A percentile compares a stretch with the other conserved stretches of the same genome.
Evolutionary conservation across 2,113 vertebrate species (phyloP).

Genomic region (Pelecanoides urinatrix): DNA sequence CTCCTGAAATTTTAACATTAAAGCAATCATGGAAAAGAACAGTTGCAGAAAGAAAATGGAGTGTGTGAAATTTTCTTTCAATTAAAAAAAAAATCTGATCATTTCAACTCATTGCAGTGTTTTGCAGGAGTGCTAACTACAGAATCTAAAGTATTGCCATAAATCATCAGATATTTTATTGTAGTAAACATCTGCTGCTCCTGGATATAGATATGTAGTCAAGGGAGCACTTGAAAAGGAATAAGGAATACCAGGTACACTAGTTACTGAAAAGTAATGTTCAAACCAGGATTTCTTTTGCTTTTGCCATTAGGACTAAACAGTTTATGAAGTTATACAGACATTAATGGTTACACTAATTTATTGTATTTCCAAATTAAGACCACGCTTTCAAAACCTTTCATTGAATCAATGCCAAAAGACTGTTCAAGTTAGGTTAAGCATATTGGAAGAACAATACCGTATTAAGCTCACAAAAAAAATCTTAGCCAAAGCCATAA

Average conservation of each 20-base stretch:
- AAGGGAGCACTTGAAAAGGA: not conserved
- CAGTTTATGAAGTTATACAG: not conserved
- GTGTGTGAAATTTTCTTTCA: not conserved
- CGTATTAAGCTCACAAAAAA: not conserved
- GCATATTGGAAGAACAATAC: not conserved
- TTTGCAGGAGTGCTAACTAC: not conserved
- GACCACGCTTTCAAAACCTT: not conserved
- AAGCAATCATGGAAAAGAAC: not conserved
- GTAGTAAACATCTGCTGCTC: not conserved
- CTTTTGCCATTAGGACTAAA: not conserved
- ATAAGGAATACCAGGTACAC: not conserved
- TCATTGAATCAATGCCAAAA: not conserved
- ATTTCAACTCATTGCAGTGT: not conserved
- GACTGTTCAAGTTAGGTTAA: not conserved
- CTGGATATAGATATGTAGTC: not conserved
- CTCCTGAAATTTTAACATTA: not conserved
- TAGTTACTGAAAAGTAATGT: not conserved
- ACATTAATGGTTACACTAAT: not conserved
- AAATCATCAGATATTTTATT: not conserved
- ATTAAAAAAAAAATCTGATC: not conserved
- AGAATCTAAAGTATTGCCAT: not conserved
- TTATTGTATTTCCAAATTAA: constrained; percentile 10
- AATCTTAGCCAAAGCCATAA: not conserved
- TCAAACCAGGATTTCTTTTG: constrained; percentile 15
- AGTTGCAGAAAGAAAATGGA: not conserved